phyloP scores from a whole-genome alignment of 2,888 invertebrate species.

The Melitaea athalia region DNA sequence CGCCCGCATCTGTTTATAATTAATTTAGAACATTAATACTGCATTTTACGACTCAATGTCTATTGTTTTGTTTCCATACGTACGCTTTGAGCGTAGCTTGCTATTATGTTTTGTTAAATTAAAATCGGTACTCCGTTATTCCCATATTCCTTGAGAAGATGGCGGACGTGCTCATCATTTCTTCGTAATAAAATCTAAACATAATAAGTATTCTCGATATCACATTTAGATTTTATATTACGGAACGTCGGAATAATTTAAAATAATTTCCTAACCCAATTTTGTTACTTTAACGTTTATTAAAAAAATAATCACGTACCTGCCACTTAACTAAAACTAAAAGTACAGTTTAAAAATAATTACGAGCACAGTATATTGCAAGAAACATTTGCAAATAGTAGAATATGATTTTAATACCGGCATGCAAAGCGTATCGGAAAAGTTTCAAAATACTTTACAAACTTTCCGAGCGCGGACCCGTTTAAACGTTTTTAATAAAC shows the following conservation, averaged over 20 bases:
- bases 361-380: slow-evolving; percentile 35
- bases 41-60: slow-evolving; percentile 50
- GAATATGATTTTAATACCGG: slow-evolving; percentile 40
- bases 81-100: slow-evolving; percentile 43
- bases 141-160: slow-evolving; percentile 51
- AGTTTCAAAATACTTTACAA: slow-evolving; percentile 42
- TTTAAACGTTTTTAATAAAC: slow-evolving; percentile 30
- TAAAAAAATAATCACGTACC: slow-evolving; percentile 22
- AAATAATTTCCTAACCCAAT: slow-evolving; percentile 20
- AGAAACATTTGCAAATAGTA: slow-evolving; percentile 42
- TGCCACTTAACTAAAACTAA: slow-evolving; percentile 34
- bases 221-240: slow-evolving; percentile 24
- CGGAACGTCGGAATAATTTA: slow-evolving; percentile 18
- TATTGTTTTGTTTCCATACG: slow-evolving; percentile 56
- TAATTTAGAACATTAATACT: slow-evolving; percentile 62
- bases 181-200: slow-evolving; percentile 36
- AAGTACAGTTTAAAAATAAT: slow-evolving; percentile 35
- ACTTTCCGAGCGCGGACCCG: slow-evolving; percentile 38
- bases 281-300: slow-evolving; percentile 19
- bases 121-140: slow-evolving; percentile 51
- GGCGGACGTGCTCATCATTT: slow-evolving; percentile 32
- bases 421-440: slow-evolving; percentile 37
- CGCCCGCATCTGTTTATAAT: slow-evolving; percentile 59
- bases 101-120: slow-evolving; percentile 56
- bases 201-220: slow-evolving; percentile 24